Conservation (phyloP, 2,888 invertebrate species). For the Gymnocheta viridis region DNA sequence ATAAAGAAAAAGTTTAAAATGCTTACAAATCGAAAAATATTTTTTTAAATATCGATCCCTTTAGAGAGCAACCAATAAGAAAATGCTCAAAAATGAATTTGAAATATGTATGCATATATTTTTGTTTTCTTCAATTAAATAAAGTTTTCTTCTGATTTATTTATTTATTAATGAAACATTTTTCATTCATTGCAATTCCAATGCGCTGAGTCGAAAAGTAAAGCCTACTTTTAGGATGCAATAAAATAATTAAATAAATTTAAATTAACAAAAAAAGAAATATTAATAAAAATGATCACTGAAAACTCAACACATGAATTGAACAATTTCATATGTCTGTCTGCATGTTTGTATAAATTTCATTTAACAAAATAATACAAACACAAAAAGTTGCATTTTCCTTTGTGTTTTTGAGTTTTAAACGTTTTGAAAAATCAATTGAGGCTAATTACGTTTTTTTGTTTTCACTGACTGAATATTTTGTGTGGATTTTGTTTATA, state of each 20-base stretch:
- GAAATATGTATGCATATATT: too few relatives aligned
- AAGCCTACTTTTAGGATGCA: constrained; percentile 56
- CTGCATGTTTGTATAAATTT: neutral
- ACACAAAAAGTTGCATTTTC: constrained; percentile 1
- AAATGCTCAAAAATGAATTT: too few relatives aligned
- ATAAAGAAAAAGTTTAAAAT: too few relatives aligned
- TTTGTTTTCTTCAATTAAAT: too few relatives aligned
- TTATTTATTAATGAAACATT: neutral
- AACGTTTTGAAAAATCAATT: constrained; percentile 37
- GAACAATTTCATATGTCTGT: neutral
- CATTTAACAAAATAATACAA: neutral
- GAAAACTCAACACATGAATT: neutral
- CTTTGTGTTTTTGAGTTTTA: neutral
- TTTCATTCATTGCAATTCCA: neutral
- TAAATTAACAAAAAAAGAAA: neutral
- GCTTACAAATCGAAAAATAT: too few relatives aligned
- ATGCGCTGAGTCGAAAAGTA: neutral
- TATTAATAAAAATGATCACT: neutral
- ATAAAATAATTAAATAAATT: constrained; percentile 23
- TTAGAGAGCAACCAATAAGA: too few relatives aligned
- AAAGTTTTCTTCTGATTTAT: neutral
- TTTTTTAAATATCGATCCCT: too few relatives aligned
- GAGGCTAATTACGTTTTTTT: constrained; percentile 53
- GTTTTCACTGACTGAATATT: neutral
- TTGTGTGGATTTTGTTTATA: constrained; percentile 12